Base-by-base conservation (phyloP, 1,140 invertebrate species). In the Asbolus verrucosus region DNA sequence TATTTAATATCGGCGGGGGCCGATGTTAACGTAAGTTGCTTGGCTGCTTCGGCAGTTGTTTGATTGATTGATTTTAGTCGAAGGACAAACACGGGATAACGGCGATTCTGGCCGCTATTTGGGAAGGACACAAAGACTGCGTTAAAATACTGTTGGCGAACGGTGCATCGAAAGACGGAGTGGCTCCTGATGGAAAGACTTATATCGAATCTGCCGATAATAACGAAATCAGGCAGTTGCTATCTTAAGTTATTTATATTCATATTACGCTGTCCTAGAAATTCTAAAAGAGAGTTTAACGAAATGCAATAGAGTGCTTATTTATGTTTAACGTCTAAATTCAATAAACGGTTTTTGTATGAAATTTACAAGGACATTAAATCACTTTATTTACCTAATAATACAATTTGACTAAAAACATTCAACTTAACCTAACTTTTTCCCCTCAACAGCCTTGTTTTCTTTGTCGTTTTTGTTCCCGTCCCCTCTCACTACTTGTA, bases 41-140 rank as follows among this genome's bases (percentile, higher is more conserved):
- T 65, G 39, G 36, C n/a, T 14, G 16, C 8, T 13, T n/a, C 8
- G 19, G 2, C 8, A 27, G 24, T 14, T 8, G 9, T 13, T 2
- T 54, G 21, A 41, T 9, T 4, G 31, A 31, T 38, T 74, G 76
- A 73, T 82, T 85, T 54, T 77, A 95, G 92, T 89, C 90, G 60
- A 88, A 88, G 81, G 96, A 98, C 81, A 96, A 96, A 83, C 94
- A 97, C 88, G 95, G 94, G 4, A 97, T 98, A 71, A 95, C 92
- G 65, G 91, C 94, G 14, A 84, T 98, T 31, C 81, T 98, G 73
- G 94, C 95, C 71, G 96, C 96, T 69, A 95, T 98, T 77, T 98
- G 94, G 94, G 96, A 98, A 84, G 95, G 94, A 46, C 96, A 98
- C 79, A 94, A 91, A 54, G 88, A 91, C 62, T 96, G 94, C 85